Evolutionary conservation across 53 echinoderm and acorn worm species (phyloP).

Genomic region (Temnopleurus reevesii): DNA sequence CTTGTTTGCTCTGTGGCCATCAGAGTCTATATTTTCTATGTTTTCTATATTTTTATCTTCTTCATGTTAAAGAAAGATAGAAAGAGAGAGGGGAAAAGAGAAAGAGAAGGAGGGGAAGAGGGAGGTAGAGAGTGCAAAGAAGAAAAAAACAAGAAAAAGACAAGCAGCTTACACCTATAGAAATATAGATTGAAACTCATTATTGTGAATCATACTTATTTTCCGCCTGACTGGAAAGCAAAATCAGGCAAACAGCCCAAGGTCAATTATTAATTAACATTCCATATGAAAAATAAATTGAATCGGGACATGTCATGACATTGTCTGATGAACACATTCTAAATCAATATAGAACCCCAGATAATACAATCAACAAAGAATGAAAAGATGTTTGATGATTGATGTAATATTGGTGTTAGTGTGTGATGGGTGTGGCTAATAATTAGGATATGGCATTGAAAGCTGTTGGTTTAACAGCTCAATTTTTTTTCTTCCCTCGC

Average conservation of each 20-base stretch:
- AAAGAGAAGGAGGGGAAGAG: neutral
- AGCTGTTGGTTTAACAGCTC: neutral
- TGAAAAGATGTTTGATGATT: neutral
- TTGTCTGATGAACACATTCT: neutral
- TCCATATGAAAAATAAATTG: neutral
- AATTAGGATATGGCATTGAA: neutral
- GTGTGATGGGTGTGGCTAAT: neutral
- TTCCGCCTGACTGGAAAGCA: neutral
- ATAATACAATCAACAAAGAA: neutral
- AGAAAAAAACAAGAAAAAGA: neutral
- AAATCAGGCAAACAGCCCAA: neutral
- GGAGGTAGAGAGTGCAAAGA: neutral
- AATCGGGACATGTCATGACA: neutral
- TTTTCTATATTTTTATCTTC: no score
- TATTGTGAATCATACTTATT: neutral
- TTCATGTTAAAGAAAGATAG: neutral
- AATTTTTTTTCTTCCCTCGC: no score
- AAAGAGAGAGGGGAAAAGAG: neutral
- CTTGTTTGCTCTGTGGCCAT: no score
- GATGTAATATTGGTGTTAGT: neutral
- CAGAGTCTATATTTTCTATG: no score
- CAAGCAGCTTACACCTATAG: no score
- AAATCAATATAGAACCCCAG: no score
- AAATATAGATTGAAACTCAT: neutral
- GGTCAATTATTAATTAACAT: neutral